Evolutionary conservation across 2,888 invertebrate genomes (phyloP).

Genomic region (Synergus gifuensis): DNA sequence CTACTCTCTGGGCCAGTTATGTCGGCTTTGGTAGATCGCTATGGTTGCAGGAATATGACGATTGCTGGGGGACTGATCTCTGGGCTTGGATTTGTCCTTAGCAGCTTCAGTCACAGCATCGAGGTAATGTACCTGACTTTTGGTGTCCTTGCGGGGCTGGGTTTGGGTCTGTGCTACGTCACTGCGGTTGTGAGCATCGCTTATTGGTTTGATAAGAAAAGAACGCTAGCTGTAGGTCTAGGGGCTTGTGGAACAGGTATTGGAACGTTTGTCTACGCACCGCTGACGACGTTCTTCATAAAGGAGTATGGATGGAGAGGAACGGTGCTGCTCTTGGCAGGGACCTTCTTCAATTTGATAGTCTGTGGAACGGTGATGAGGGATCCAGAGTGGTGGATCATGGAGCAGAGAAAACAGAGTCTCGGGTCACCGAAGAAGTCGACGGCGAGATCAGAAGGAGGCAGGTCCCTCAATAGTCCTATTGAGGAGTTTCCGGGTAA

Average conservation of each 20-base stretch:
- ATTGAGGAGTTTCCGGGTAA: conserved; percentile 82
- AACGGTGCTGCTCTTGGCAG: conserved; percentile 88
- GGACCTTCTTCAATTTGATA: conserved; percentile 90
- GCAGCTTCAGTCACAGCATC: conserved; percentile 85
- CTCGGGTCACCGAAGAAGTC: conserved; percentile 77
- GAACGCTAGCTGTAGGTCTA: conserved; percentile 91
- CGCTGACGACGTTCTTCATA: conserved; percentile 89
- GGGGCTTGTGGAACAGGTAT: conserved; percentile 94
- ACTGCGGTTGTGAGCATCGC: conserved; percentile 95
- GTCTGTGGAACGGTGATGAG: conserved; percentile 93
- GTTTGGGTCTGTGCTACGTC: conserved; percentile 91
- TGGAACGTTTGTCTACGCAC: conserved; percentile 93
- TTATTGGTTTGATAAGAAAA: conserved; percentile 94
- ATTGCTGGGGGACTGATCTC: conserved; percentile 87
- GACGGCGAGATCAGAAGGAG: conserved; percentile 79
- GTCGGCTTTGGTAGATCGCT: conserved; percentile 91
- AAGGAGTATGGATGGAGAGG: conserved; percentile 92
- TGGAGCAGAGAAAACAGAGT: conserved; percentile 81
- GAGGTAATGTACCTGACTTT: conserved; percentile 91
- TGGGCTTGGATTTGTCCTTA: conserved; percentile 87
- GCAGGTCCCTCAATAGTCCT: conserved; percentile 78
- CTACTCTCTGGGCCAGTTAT: conserved; percentile 90
- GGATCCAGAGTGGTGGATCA: conserved; percentile 90
- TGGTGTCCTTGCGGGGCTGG: conserved; percentile 90
- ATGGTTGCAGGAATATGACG: conserved; percentile 90